Percentiles rank a stretch among this genome's conserved stretches.
Evolutionary conservation across 2,888 invertebrate species (phyloP).

Genomic region (Himalopsyche anomala): DNA sequence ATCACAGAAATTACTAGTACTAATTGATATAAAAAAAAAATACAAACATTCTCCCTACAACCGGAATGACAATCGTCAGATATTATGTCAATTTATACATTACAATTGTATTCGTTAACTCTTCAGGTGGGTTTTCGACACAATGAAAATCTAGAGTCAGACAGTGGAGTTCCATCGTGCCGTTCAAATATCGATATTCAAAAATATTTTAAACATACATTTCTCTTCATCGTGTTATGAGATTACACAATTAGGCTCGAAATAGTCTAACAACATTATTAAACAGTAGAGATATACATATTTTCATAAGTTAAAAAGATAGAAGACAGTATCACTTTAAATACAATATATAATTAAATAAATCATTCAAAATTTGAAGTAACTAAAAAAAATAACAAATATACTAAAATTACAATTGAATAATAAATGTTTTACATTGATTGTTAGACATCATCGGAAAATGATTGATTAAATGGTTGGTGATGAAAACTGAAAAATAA

Average conservation of each 20-base stretch:
- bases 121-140: conserved; percentile 22
- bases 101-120: conserved; percentile 1
- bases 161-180: background rate
- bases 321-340: conserved; percentile 33
- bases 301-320: conserved; percentile 40
- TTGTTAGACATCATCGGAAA: no score
- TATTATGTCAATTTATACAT: conserved; percentile 21
- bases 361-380: conserved; percentile 28
- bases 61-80: conserved; percentile 29
- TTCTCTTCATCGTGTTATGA: conserved; percentile 34
- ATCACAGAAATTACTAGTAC: conserved; percentile 61
- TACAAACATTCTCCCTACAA: background rate
- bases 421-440: no score
- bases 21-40: conserved; percentile 33
- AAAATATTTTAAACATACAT: conserved; percentile 17
- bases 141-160: background rate
- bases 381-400: conserved; percentile 4
- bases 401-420: background rate
- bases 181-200: conserved; percentile 10
- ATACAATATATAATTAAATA: conserved; percentile 39
- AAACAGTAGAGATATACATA: conserved; percentile 27
- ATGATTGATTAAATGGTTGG: no score
- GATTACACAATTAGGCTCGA: conserved; percentile 31
- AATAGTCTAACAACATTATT: conserved; percentile 40
- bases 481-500: no score